phyloP scores from a whole-genome alignment of 2,888 invertebrate species.

The Lacanobia wlatinum region DNA sequence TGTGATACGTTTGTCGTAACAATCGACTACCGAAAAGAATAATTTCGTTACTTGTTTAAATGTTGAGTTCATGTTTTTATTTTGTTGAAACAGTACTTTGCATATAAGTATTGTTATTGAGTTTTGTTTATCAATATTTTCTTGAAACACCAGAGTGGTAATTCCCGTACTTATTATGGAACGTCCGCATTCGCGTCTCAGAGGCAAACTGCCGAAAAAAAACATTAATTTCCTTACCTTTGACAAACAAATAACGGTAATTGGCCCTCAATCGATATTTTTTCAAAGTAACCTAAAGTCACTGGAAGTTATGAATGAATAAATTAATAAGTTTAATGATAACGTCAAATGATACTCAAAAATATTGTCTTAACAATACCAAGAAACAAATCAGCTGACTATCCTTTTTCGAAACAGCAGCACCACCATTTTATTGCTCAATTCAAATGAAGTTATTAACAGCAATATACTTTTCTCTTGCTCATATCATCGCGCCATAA shows the following conservation, averaged over 20 bases:
- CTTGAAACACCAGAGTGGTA: neutral
- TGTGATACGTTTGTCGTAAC: conserved; percentile 54
- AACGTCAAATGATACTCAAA: neutral
- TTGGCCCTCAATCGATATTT: no score
- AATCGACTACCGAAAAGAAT: conserved; percentile 29
- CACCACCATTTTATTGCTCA: conserved; percentile 43
- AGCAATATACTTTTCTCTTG: conserved; percentile 47
- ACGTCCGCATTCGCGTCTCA: neutral
- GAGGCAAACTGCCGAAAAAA: no score
- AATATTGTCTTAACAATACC: conserved; percentile 30
- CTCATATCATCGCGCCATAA: conserved; percentile 54
- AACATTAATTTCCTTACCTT: no score
- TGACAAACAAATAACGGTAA: no score
- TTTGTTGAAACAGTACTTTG: neutral
- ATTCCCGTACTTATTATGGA: no score
- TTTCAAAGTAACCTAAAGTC: no score
- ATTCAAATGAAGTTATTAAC: conserved; percentile 53
- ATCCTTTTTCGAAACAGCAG: conserved; percentile 17
- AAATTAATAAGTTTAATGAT: neutral
- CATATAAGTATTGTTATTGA: no score
- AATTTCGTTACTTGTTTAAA: conserved; percentile 31
- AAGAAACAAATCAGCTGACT: conserved; percentile 49
- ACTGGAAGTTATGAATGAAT: no score
- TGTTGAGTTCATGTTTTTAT: neutral
- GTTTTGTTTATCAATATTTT: neutral